Base-by-base conservation (phyloP, 2,113 vertebrate genomes). In the Pituophis catenifer region DNA sequence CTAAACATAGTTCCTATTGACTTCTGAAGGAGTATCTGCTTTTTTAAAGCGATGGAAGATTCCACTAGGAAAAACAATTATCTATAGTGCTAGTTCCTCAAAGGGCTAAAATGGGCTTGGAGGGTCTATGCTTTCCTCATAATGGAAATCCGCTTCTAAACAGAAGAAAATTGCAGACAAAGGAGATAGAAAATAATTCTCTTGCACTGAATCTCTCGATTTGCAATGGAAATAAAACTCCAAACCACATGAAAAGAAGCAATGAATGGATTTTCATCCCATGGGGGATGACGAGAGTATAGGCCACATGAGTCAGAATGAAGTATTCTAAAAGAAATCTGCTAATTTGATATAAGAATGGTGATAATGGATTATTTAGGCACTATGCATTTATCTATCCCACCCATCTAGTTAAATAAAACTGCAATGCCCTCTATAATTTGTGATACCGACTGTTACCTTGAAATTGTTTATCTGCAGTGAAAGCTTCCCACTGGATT, bases 11-110 rank as follows among this genome's bases (percentile, higher is more conserved):
- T 21, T 70, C 24, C 93, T 96, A 94, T 5, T 90, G 91, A 85
- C 88, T 95, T 86, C 94, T 90, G 89, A 97, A 94, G 94, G 44
- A 90, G 17, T 93, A 93, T 95, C 91, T 94, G 88, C 88, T 94
- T 96, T 92, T 92, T 26, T 59, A 29, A 0, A 3, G 13, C 87
- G 54, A 91, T 5, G 58, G 90, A 86, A 94, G 81, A 93, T 92
- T 95, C 91, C 54, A 90, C 29, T 0, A 29, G 59, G 55, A 92
- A 81, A 91, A 95, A 92, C 91, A 93, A 38, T 89, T 96, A 94
- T 90, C 75, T 92, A 86, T 2, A 94, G 81, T 95, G 93, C 90
- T 65, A 94, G 96, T 96, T 94, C 65, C 92, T 96, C 94, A 88
- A 91, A 91, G 92, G 91, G 75, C 38, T 91, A 58, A 96, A 96